phyloP scores from a whole-genome alignment of 2,797 vertebrate genomes.

The Enteromius fasciolatus region DNA sequence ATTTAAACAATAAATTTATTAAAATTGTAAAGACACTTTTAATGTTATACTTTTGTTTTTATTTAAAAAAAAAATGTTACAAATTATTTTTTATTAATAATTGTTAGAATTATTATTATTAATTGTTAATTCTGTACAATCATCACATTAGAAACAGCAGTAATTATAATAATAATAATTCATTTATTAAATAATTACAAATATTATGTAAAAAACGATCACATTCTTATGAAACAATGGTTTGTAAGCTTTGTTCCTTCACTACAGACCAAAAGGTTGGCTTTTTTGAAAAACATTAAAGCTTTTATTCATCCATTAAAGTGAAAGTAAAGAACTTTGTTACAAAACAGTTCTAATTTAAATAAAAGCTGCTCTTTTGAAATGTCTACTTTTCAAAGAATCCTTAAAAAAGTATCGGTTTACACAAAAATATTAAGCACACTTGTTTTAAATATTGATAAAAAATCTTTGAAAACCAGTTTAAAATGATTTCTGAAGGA shows the following conservation, averaged over 20 bases:
- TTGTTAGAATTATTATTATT: not conserved
- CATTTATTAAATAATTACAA: not conserved
- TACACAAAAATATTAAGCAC: not conserved
- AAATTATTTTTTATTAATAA: not conserved
- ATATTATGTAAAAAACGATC: not conserved
- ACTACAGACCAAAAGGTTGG: not conserved
- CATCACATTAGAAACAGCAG: not conserved
- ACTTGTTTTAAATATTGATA: not conserved
- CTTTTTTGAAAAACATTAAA: no score
- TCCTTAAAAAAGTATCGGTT: not conserved
- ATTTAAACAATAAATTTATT: not conserved
- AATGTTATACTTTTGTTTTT: not conserved
- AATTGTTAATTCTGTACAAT: not conserved
- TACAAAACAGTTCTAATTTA: not conserved
- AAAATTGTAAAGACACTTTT: not conserved
- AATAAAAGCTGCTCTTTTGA: not conserved
- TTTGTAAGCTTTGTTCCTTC: not conserved
- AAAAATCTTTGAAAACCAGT: not conserved
- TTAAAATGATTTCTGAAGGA: not conserved
- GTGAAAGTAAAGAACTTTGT: not conserved
- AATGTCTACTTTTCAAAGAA: not conserved
- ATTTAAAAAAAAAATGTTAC: not conserved
- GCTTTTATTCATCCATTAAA: not conserved
- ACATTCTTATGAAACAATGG: not conserved
- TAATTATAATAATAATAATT: not conserved